phyloP scores from a whole-genome alignment of 2,888 invertebrate genomes.

The Druceiella hillmani region DNA sequence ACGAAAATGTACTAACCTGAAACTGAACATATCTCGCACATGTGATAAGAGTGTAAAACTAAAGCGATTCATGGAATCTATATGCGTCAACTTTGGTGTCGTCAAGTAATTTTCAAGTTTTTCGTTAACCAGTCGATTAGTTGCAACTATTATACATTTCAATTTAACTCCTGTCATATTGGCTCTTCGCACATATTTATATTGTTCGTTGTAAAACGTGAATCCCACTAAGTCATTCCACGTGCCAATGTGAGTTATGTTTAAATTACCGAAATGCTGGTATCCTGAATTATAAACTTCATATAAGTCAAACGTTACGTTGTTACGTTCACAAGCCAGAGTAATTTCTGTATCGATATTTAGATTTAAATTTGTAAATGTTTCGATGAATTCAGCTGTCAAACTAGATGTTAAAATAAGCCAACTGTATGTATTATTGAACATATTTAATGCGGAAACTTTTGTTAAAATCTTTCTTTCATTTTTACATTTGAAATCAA shows the following conservation, averaged over 20 bases:
- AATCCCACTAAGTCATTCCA: conserved; percentile 35
- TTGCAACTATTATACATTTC: conserved; percentile 50
- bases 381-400: conserved; percentile 24
- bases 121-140: conserved; percentile 34
- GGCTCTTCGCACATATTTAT: conserved; percentile 36
- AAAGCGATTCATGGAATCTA: conserved; percentile 59
- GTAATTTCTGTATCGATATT: conserved; percentile 46
- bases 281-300: conserved; percentile 54
- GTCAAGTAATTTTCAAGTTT: conserved; percentile 48
- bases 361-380: conserved; percentile 34
- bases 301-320: conserved; percentile 31
- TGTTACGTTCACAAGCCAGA: conserved; percentile 28
- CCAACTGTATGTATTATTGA: conserved; percentile 36
- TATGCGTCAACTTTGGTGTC: conserved; percentile 43
- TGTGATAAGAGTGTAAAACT: conserved; percentile 55
- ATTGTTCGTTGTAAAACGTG: conserved; percentile 23
- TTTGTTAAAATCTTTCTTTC: too few species aligned
- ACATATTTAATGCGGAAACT: too few species aligned
- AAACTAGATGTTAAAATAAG: conserved; percentile 33
- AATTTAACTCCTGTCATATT: conserved; percentile 53
- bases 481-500: too few species aligned
- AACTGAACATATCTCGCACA: conserved; percentile 60
- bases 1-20: conserved; percentile 57
- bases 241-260: conserved; percentile 42
- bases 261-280: conserved; percentile 45